Base-by-base conservation (phyloP, 2,888 invertebrate species). In the Chymomyza caudatula region DNA sequence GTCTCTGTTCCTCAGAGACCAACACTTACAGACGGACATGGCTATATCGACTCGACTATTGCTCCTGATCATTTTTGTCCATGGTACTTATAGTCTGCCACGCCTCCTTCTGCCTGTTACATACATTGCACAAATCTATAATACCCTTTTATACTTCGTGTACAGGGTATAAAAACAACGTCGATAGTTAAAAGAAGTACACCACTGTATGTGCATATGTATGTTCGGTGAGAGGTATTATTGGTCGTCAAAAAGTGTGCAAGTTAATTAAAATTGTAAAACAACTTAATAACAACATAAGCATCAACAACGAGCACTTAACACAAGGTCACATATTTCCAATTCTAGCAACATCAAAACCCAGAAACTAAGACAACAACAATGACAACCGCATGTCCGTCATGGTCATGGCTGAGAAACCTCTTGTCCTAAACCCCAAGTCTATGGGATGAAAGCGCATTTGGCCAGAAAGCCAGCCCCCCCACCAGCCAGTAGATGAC, bases 261-360 rank as follows among this genome's bases (percentile, higher is more conserved):
- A 74, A 73, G 80, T 77, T 81, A 85, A 80, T 80, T 80, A 85
- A 83, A 71, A 74, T 85, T 74, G 58, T 5, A 20, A 15, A 51
- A 49, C 58, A 59, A 51, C 8, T 51, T 51, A 42, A 60, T 22
- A 47, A 42, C 63, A 60, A 57, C 66, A 67, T 20, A 55, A 54
- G 59, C 65, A 56, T 52, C 66, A 80, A 53, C 52, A 63, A 56
- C 57, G 62, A 59, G 43, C 67, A 60, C 13, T 23, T 20, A 15
- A 61, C 19, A 17, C 47, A 19, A 47, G 51, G 51, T 51, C 19
- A 20, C 19, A 51, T 15, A 11, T 37, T 37, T 8, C 8, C 8
- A 11, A 37, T 37, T 11, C 11, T 37, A 37, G 11, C 29, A 37
- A 37, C 29, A 37, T 37, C 29, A 37, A 37, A 37, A 37, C 29